Evolutionary conservation across 2,888 invertebrate genomes (phyloP).

Genomic region (Sphaeridia pumilis): DNA sequence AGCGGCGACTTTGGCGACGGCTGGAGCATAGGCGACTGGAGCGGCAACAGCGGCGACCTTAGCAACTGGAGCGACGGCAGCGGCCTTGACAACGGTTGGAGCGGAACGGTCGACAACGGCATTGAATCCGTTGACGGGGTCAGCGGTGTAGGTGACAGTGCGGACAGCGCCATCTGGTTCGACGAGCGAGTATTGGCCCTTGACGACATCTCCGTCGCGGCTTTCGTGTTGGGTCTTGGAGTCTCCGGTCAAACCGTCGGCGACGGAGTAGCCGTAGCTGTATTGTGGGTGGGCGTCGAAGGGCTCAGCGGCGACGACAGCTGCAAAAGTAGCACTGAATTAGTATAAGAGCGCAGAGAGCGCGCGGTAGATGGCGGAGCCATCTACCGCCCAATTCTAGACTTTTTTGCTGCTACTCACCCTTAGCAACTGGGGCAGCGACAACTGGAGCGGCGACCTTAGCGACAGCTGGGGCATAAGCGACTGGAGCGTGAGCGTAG

Average conservation of each 20-base stretch:
- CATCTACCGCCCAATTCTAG: no score
- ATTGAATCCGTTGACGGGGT: slow-evolving; percentile 18
- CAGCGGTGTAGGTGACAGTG: slow-evolving; percentile 19
- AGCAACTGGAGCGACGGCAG: no score
- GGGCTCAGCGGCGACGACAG: no score
- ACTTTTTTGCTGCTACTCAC: no score
- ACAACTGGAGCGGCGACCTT: neutral
- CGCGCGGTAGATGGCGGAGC: no score
- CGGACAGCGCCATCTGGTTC: slow-evolving; percentile 18
- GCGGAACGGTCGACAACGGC: slow-evolving; percentile 15
- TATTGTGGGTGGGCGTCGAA: slow-evolving; percentile 24
- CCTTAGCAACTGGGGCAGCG: no score
- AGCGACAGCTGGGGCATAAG: neutral
- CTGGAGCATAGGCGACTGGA: slow-evolving; percentile 5
- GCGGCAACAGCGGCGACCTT: slow-evolving; percentile 1
- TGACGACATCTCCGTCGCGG: slow-evolving; percentile 12
- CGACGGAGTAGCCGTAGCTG: slow-evolving; percentile 19
- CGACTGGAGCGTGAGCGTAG: no score
- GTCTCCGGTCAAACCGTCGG: slow-evolving; percentile 22
- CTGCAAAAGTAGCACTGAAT: no score
- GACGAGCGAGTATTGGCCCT: slow-evolving; percentile 18
- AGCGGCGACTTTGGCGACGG: neutral
- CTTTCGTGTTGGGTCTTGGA: slow-evolving; percentile 9
- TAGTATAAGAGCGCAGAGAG: no score
- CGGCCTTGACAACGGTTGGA: no score